Evolutionary conservation across 1,140 invertebrate species (phyloP).

Genomic region (Drosophila bocki): DNA sequence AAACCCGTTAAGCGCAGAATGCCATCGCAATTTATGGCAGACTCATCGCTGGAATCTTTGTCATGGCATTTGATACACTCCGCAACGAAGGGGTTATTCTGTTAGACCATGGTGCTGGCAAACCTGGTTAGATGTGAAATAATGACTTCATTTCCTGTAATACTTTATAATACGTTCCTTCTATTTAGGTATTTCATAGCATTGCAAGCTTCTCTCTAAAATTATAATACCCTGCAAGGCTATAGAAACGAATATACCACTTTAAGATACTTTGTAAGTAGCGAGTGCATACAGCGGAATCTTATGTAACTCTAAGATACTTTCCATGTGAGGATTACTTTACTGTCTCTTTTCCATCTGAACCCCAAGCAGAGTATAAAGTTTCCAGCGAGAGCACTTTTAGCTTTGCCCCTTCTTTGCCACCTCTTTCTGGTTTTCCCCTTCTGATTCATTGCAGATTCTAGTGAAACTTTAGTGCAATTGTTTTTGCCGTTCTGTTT

Average conservation of each 20-base stretch:
- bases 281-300: not conserved
- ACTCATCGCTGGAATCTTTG: constrained; percentile 46
- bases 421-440: constrained; percentile 36
- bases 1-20: constrained; percentile 70
- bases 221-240: too few relatives aligned
- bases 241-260: too few relatives aligned
- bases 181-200: not conserved
- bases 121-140: not conserved
- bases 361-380: constrained; percentile 24
- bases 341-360: not conserved
- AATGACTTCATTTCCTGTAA: not conserved
- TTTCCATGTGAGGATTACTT: constrained; percentile 6
- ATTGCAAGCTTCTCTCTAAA: too few relatives aligned
- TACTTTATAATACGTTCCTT: not conserved
- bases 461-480: constrained; percentile 66
- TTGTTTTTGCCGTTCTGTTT: constrained; percentile 57
- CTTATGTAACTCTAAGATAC: not conserved
- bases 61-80: constrained; percentile 47
- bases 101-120: not conserved
- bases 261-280: not conserved
- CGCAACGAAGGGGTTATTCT: constrained; percentile 1
- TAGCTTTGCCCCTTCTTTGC: not conserved
- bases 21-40: constrained; percentile 67
- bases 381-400: constrained; percentile 12
- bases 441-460: constrained; percentile 74